A percentile compares a stretch with the other conserved stretches of the same genome.
Evolutionary conservation across 2,797 vertebrate species (phyloP).

Genomic region (Oceanodroma leucorhoa): DNA sequence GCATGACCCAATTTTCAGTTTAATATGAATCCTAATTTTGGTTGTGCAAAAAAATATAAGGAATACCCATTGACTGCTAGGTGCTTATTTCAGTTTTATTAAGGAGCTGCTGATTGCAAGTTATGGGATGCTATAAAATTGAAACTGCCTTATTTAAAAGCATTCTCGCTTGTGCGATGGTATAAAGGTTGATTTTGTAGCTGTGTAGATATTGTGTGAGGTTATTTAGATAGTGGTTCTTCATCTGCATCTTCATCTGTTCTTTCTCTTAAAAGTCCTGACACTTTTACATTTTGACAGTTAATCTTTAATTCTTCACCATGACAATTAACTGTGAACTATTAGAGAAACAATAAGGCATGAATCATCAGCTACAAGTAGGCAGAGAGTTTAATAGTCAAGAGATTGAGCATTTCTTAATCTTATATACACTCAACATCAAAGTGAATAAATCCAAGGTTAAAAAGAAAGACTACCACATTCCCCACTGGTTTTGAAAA

Average conservation of each 20-base stretch:
- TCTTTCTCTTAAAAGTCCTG: not conserved
- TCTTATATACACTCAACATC: constrained; percentile 25
- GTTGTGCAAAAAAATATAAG: not conserved
- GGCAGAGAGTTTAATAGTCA: constrained; percentile 24
- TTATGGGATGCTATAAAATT: constrained; percentile 53
- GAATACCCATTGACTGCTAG: constrained; percentile 35
- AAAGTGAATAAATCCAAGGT: constrained; percentile 53
- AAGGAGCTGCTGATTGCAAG: constrained; percentile 58
- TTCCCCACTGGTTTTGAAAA: constrained; percentile 9
- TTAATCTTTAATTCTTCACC: constrained; percentile 58
- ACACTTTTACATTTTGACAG: constrained; percentile 38
- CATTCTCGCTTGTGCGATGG: not conserved
- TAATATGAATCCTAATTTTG: constrained; percentile 56
- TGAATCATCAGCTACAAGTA: constrained; percentile 43
- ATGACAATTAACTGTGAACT: constrained; percentile 23
- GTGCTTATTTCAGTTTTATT: constrained; percentile 66
- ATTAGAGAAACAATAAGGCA: constrained; percentile 55
- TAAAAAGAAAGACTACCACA: constrained; percentile 32
- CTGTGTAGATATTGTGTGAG: not conserved
- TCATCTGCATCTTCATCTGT: constrained; percentile 18
- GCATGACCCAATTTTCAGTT: constrained; percentile 58
- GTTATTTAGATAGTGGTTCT: constrained; percentile 36
- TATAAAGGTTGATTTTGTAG: constrained; percentile 20
- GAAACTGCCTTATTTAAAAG: constrained; percentile 61
- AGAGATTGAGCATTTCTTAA: constrained; percentile 52